Percentiles rank a stretch among this genome's conserved stretches.
phyloP scores from a whole-genome alignment of 2,113 vertebrate genomes.

The Callipepla squamata region DNA sequence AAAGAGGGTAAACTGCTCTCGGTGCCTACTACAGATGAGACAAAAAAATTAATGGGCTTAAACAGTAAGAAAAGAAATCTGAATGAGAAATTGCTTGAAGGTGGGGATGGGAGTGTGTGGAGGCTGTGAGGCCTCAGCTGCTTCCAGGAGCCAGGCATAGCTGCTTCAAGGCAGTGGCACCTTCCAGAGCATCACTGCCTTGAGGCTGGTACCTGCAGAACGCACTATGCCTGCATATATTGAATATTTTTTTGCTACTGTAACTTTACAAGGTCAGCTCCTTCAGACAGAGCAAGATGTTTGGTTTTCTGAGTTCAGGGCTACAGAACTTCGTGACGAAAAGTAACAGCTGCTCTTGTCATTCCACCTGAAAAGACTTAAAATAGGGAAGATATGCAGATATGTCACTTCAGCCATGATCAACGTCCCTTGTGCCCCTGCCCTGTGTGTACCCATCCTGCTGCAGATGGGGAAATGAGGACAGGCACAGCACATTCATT shows the following conservation, averaged over 20 bases:
- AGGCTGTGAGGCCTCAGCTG: not conserved
- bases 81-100: not conserved
- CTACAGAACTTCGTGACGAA: fast-evolving
- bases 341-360: not conserved
- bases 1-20: not conserved
- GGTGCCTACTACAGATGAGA: fast-evolving
- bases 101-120: not conserved
- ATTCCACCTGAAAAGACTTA: not conserved
- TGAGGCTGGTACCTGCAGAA: not conserved
- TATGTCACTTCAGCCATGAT: not conserved
- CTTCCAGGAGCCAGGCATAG: not conserved
- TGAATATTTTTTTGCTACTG: not conserved
- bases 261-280: not conserved
- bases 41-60: not conserved
- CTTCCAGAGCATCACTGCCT: not conserved
- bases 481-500: not conserved
- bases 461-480: not conserved
- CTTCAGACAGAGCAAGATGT: fast-evolving
- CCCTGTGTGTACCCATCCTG: not conserved
- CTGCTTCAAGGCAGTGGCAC: not conserved
- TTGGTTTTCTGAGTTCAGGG: not conserved
- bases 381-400: fast-evolving
- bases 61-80: not conserved
- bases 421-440: fast-evolving
- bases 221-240: fast-evolving